phyloP scores from a whole-genome alignment of 2,113 vertebrate genomes.

The Bujurquina vittata region DNA sequence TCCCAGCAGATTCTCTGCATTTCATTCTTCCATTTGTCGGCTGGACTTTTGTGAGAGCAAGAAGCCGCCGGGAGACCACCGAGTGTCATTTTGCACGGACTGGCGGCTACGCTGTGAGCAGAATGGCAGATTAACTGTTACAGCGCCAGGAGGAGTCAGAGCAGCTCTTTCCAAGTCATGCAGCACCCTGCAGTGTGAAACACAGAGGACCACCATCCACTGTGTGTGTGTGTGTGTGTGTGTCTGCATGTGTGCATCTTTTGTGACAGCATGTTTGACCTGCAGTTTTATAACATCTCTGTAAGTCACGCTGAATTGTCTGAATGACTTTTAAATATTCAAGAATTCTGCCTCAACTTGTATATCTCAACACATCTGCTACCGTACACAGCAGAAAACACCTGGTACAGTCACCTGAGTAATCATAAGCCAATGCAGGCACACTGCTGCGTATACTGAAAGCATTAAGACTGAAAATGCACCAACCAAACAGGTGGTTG shows the following conservation, averaged over 20 bases:
- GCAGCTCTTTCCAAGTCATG: background rate
- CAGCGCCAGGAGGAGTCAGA: conserved; percentile 18
- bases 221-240: background rate
- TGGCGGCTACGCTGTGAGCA: conserved; percentile 28
- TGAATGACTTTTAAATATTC: background rate
- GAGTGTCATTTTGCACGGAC: background rate
- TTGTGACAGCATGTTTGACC: background rate
- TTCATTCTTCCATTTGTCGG: background rate
- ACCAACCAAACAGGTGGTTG: accelerated
- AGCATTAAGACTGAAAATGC: background rate
- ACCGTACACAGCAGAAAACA: background rate
- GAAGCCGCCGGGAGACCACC: background rate
- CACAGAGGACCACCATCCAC: background rate
- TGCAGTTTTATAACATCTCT: background rate
- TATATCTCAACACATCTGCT: background rate
- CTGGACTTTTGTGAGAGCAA: background rate
- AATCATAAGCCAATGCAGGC: background rate
- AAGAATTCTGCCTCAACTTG: background rate
- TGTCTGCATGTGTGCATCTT: background rate
- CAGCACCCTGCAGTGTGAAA: conserved; percentile 1
- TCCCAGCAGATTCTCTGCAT: background rate
- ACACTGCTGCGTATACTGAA: background rate
- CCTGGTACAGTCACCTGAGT: background rate
- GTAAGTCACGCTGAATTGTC: background rate
- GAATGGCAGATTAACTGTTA: conserved; percentile 34